Conservation (phyloP, 2,888 invertebrate genomes). For the Chouioia cunea region DNA sequence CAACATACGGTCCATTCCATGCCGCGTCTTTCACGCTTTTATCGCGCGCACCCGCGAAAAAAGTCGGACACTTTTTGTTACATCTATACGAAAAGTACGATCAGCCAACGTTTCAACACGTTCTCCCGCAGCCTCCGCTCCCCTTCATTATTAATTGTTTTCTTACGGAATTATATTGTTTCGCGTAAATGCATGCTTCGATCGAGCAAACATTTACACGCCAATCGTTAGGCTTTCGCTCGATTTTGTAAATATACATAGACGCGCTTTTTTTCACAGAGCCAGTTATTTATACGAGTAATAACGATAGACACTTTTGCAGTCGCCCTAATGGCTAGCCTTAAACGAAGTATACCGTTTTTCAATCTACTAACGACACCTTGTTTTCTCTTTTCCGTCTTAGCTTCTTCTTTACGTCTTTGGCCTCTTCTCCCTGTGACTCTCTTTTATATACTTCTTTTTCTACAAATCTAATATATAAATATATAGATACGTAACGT, state of each 20-base stretch:
- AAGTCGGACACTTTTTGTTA: not conserved
- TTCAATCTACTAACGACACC: constrained; percentile 17
- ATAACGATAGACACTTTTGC: constrained; percentile 18
- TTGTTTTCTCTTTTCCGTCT: constrained; percentile 12
- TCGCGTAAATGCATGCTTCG: too few relatives aligned
- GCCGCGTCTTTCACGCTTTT: constrained; percentile 18
- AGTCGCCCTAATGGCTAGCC: constrained; percentile 36
- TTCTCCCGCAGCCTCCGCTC: too few relatives aligned
- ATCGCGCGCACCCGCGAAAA: not conserved
- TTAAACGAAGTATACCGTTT: constrained; percentile 40
- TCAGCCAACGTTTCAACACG: too few relatives aligned
- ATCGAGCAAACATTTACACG: too few relatives aligned
- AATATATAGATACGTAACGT: not conserved
- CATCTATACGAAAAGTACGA: too few relatives aligned
- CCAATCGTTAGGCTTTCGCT: not conserved
- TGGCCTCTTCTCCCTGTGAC: not conserved
- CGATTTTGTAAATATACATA: not conserved
- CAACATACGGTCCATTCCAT: constrained; percentile 35
- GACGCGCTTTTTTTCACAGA: constrained; percentile 32
- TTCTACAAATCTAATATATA: not conserved
- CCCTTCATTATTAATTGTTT: too few relatives aligned
- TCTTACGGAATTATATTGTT: too few relatives aligned
- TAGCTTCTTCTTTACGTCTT: constrained; percentile 5
- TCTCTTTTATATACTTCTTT: constrained; percentile 11
- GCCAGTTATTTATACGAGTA: constrained; percentile 39